phyloP scores from a whole-genome alignment of 35 echinoderm and acorn worm genomes.

The Amphiura filiformis region DNA sequence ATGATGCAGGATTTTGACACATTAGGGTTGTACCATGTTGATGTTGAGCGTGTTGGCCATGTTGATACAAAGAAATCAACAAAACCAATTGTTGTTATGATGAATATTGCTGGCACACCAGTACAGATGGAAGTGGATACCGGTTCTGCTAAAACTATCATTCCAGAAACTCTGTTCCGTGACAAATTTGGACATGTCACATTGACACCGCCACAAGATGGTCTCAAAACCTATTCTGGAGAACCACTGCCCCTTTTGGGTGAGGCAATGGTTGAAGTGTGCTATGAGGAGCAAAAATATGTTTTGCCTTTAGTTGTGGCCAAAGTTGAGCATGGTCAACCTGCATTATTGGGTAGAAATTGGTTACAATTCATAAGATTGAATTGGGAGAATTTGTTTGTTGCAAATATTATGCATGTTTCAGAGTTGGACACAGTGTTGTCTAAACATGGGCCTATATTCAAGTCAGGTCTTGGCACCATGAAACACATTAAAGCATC shows the following conservation, averaged over 20 bases:
- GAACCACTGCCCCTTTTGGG: not conserved
- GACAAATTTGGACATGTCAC: not conserved
- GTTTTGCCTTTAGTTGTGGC: not conserved
- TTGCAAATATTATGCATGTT: not conserved
- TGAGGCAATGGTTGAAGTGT: not conserved
- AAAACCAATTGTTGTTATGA: not conserved
- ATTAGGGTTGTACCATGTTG: not conserved
- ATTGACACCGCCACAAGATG: not conserved
- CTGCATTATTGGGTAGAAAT: not conserved
- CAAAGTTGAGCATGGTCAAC: not conserved
- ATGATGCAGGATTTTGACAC: not conserved
- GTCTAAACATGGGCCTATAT: not conserved
- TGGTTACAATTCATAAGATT: not conserved
- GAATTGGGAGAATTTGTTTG: not conserved
- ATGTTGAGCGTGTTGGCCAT: not conserved
- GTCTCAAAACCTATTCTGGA: not conserved
- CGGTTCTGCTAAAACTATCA: not conserved
- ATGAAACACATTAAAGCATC: slow-evolving; percentile 5
- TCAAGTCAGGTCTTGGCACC: not conserved
- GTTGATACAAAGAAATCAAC: too few relatives aligned
- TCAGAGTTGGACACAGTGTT: not conserved
- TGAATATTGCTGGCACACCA: not conserved
- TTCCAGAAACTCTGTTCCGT: not conserved
- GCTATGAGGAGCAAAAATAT: not conserved
- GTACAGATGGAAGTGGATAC: not conserved